Percentiles rank a stretch among this genome's conserved stretches.
phyloP scores from a whole-genome alignment of 1,140 invertebrate species.

The Idris sp. region DNA sequence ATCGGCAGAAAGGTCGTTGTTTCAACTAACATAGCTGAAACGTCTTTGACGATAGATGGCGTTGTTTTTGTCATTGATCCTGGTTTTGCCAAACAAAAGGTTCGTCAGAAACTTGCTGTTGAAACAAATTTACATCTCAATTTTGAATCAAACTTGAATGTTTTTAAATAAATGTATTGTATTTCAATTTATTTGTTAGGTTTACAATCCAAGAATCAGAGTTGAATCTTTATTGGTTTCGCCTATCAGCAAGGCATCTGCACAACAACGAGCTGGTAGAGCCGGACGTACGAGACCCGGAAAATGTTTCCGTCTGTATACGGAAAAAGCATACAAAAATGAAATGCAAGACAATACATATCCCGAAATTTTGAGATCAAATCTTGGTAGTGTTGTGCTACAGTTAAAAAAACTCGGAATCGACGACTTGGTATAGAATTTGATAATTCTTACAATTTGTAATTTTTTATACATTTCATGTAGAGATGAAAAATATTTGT shows the following conservation, averaged over 20 bases:
- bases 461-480: constrained; percentile 83
- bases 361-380: constrained; percentile 98
- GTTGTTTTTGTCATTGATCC: constrained; percentile 99
- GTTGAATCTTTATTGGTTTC: constrained; percentile 98
- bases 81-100: constrained; percentile 99
- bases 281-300: constrained; percentile 98
- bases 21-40: constrained; percentile 99
- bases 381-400: constrained; percentile 97
- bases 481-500: constrained; percentile 70
- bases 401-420: constrained; percentile 99
- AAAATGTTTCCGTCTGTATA: constrained; percentile 99
- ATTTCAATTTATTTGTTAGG: too few species aligned
- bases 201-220: constrained; percentile 97
- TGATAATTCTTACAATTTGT: neutral
- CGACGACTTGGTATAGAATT: constrained; percentile 89
- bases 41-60: constrained; percentile 99
- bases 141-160: too few species aligned
- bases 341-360: constrained; percentile 99
- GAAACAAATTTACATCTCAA: too few species aligned
- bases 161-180: too few species aligned
- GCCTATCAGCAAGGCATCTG: constrained; percentile 99
- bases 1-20: constrained; percentile 98
- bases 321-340: constrained; percentile 98
- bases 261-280: constrained; percentile 97
- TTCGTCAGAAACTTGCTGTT: too few species aligned